Evolutionary conservation across 2,888 invertebrate species (phyloP), one percentile per base, ranked within the genome.

Genomic region (Rambutsinella grinnellia): DNA sequence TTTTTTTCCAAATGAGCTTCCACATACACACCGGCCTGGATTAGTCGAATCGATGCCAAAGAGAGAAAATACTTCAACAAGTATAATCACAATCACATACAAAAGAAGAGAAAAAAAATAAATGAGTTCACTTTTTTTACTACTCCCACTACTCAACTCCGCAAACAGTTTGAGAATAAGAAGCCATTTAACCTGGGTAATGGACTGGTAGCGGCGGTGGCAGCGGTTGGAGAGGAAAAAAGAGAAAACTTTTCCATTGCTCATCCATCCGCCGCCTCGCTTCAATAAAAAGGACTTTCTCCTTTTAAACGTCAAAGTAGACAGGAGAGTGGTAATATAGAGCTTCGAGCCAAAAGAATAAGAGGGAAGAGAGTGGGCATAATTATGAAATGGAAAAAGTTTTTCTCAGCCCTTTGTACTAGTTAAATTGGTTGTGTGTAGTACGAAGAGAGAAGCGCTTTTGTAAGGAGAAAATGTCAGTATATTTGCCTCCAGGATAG

Each of bases 321-420:
- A 44, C 58, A 44, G 46, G 23, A 51, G 17, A 23, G 21, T 54
- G 17, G 54, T 19, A 57, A 26, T 6, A 57, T 46, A 66, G 56
- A 66, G 56, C 66, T 36, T 36, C n/a, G n/a, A 36, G 36, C 6
- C 36, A 36, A 13, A 36, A 13, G 36, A 36, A 36, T 8, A 36
- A 13, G 36, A 36, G 36, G 13, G 54, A 17, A 57, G 54, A 66
- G 54, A 66, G 56, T 54, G 56, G 61, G 61, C 66, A 56, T 66
- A 66, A 75, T 61, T 56, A 65, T 72, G 65, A 58, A 57, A 60
- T 56, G 61, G 51, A 63, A 56, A 67, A 67, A 72, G 36, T 36
- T 36, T 36, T 36, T 36, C 36, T 36, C 5, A 36, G 36, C 13
- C 36, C 13, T 36, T 36, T 36, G 36, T 36, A 36, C 36, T 36